These are phyloP conservation scores for Neolamprologus brichardi DNA, from an alignment of 2,113 vertebrate species.

Conservation along the genomic window DNA sequence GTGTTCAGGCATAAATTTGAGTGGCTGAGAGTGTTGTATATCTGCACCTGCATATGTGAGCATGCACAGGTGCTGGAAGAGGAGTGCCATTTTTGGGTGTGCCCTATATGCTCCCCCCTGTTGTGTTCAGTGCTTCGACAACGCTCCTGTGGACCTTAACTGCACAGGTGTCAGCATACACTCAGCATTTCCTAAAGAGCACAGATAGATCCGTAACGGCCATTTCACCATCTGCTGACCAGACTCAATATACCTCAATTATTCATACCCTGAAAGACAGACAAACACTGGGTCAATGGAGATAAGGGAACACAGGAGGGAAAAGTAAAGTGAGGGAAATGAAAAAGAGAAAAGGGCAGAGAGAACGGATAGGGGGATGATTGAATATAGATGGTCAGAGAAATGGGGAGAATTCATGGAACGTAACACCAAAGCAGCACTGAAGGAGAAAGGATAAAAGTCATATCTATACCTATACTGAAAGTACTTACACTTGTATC, in stretches of 20 bases:
- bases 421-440: background rate
- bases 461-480: background rate
- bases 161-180: conserved; percentile 54
- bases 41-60: background rate
- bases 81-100: background rate
- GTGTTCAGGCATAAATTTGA: conserved; percentile 3
- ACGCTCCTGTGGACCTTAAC: conserved; percentile 9
- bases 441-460: background rate
- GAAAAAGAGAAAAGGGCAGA: background rate
- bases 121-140: background rate
- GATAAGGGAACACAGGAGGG: background rate
- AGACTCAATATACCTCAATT: conserved; percentile 63
- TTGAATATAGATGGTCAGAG: conserved; percentile 7
- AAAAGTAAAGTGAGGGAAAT: conserved; percentile 9
- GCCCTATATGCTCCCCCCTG: background rate
- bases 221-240: conserved; percentile 67
- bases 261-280: conserved; percentile 55
- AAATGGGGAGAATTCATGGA: background rate
- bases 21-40: background rate
- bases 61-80: background rate
- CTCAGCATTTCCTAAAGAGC: conserved; percentile 45
- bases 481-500: background rate
- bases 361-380: background rate
- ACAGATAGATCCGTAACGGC: conserved; percentile 40
- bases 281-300: conserved; percentile 8